Evolutionary conservation across 2,888 invertebrate species (phyloP), one percentile per base, ranked within the genome.

Genomic region (Steinernema carpocapsae): DNA sequence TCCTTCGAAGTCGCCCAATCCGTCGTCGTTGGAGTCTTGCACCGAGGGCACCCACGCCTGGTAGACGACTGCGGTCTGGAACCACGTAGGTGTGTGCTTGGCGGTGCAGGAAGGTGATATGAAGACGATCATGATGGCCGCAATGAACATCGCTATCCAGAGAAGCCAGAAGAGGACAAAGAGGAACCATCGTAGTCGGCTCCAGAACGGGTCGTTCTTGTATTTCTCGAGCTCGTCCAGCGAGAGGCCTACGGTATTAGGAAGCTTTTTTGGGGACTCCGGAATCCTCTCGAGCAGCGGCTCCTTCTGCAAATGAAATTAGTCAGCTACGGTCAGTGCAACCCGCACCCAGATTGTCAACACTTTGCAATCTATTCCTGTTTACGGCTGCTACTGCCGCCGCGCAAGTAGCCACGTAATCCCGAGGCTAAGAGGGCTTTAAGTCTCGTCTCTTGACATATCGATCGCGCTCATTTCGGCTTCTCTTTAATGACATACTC

Each of bases 1-100:
- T 32, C 94, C 94, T 88, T 91, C 90, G 14, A 94, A 88, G 88
- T 95, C 95, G 0, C 95, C 95, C 24, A 92, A 90, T 22, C 94
- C 95, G 88, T 94, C 93, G 0, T 92, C 92, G 88, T 94, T 90
- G 17, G 92, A 92, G 88, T 96, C 95, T 87, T 92, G 92, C 88
- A 94, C 95, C 0, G 94, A 93, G 74, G 93, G 90, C 0, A 94
- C 93, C 88, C 94, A 94, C 74, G 94, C 92, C 89, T 84, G 82
- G 74, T 86, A 86, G 43, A 85, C 80, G 17, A 86, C 77, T 4
- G 83, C 75, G 4, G 80, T 79, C 74, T 83, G 82, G 84, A 85
- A 86, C 86, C 86, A 86, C 42, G 81, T 80, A 3, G 82, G 82
- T n/a, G 78, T 77, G 26, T 75, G 73, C 43, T 72, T 26, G 12